Base-by-base conservation (phyloP, 2,797 vertebrate species). In the Pitangus sulphuratus region DNA sequence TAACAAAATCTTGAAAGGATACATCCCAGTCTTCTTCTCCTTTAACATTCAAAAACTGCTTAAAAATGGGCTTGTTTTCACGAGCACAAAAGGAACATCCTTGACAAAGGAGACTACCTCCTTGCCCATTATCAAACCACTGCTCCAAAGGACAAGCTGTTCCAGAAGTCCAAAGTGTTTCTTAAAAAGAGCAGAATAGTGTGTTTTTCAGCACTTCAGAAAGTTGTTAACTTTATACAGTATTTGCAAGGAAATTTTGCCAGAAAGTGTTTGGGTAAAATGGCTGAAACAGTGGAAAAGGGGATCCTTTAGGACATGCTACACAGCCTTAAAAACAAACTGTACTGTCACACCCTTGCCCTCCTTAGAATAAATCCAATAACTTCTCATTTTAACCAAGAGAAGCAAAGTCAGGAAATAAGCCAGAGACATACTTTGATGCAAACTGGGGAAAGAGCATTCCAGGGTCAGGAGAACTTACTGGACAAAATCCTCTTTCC, bases 331-430 rank as follows among this genome's bases (percentile, higher is more conserved):
- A 69, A 58, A 93, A 92, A 91, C 79, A 82, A 86, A 16, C 62
- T 20, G 1, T 42, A 2, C 6, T 75, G 81, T 71, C 69, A 84
- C 42, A 68, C 24, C 30, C 35, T 76, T 11, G 3, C 54, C 76
- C 79, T 71, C 44, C 65, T 72, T 53, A 51, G 40, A 79, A 88
- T 62, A 92, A 94, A 96, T 84, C 72, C 40, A 92, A 2, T 88
- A 89, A 95, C 58, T 94, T 91, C 48, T 84, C 72, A 84, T 93
- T 95, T 93, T 77, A 93, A 84, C 65, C 40, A 92, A 80, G 70
- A 93, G 78, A 92, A 90, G 51, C 40, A 94, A 85, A 90, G 21
- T 58, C 0, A 9, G 74, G 76, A 94, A 95, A 72, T 70, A 81
- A 93, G 92, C 87, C 94, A 94, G 82, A 82, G 31, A 57, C 31